Base-by-base conservation (phyloP, 1,140 invertebrate genomes). In the Drosophila subobscura region DNA sequence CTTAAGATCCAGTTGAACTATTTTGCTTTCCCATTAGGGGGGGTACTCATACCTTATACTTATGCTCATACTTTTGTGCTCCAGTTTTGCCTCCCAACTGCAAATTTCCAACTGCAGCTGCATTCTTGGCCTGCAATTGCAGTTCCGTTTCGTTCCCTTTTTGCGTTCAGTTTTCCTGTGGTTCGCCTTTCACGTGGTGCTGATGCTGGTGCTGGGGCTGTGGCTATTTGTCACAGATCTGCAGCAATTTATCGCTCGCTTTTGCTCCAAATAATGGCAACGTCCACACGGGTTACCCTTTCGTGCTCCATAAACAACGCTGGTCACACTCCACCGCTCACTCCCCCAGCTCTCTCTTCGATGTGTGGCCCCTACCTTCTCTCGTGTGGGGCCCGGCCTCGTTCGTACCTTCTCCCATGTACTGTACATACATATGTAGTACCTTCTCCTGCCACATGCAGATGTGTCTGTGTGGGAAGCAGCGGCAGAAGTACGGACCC, bases 211-310 rank as follows among this genome's bases (percentile, higher is more conserved):
- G 4, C 33, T 27, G 25, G 25, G 3, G 5, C 25, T n/a, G 53
- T 5, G 25, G 54, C 72, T 75, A 66, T 75, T 75, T 75, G 72
- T 76, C 72, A 74, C 72, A 65, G 53, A 72, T 63, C 72, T 64
- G 52, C 52, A 63, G 74, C 70, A 53, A 77, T 72, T 79, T 80
- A 64, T 73, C 55, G 53, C 68, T 53, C 45, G 37, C 29, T 25
- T 10, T 73, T 37, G 60, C 60, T 54, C 57, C 55, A 50, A 63
- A 63, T 72, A 73, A 73, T 63, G 66, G 51, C 70, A 49, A 47
- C 67, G 57, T 72, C 70, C 70, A 72, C 70, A 61, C 50, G 50
- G 70, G 67, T 72, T 72, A 73, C 68, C 68, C 70, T 72, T 73
- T 72, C 70, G 47, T 73, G 71, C 60, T 74, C 60, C 71, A 73